Percentiles rank a stretch among this genome's conserved stretches.
phyloP scores from a whole-genome alignment of 2,888 invertebrate species.

The Nasonovia ribisnigri region DNA sequence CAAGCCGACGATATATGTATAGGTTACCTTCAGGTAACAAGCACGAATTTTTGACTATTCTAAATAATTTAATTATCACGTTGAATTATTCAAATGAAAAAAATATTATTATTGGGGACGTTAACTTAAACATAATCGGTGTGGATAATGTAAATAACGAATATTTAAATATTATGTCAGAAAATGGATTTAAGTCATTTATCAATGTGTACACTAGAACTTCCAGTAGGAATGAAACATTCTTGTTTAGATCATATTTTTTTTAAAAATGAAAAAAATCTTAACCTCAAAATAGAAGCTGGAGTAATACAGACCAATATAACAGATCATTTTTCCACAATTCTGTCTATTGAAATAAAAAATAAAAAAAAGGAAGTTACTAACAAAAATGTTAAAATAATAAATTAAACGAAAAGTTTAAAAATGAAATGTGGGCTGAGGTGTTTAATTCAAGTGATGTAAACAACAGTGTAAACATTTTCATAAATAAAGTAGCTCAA shows the following conservation, averaged over 20 bases:
- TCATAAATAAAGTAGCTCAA: no score
- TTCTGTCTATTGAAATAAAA: no score
- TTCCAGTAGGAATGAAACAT: neutral
- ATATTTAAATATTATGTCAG: neutral
- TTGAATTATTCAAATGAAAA: neutral
- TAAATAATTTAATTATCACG: neutral
- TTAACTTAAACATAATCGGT: neutral
- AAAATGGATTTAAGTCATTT: neutral
- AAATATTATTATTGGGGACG: neutral
- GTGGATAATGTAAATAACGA: neutral
- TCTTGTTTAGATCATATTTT: neutral
- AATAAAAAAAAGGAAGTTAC: no score
- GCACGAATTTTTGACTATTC: no score
- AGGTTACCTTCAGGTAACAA: no score
- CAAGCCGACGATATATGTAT: no score
- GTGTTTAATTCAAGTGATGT: neutral
- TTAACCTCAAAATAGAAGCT: neutral
- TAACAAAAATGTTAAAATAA: slow-evolving; percentile 14
- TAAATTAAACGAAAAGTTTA: slow-evolving; percentile 15
- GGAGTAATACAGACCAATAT: neutral
- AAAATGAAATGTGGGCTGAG: slow-evolving; percentile 15
- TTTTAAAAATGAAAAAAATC: neutral
- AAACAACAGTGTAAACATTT: no score
- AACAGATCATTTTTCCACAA: neutral
- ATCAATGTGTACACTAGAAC: neutral